These are phyloP conservation scores for Drosophila burlai DNA, from an alignment of 1,140 invertebrate genomes.

Conservation along the genomic window DNA sequence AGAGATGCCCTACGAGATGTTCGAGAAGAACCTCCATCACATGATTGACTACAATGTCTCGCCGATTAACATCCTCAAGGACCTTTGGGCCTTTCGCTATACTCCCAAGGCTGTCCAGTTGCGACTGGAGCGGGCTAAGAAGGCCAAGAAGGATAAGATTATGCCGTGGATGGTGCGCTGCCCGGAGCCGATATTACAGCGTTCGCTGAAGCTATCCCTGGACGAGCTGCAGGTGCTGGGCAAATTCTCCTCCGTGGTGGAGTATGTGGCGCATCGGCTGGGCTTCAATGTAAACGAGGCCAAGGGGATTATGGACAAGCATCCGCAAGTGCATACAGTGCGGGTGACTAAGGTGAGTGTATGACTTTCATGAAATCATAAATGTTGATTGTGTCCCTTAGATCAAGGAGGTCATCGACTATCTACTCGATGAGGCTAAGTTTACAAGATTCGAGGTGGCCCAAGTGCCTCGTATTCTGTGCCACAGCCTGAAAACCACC, in stretches of 20 bases:
- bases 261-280: conserved; percentile 86
- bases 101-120: conserved; percentile 77
- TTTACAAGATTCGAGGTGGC: conserved; percentile 85
- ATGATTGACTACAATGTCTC: conserved; percentile 85
- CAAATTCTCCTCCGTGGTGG: conserved; percentile 76
- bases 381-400: conserved; percentile 11
- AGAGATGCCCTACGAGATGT: conserved; percentile 81
- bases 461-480: conserved; percentile 86
- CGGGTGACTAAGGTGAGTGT: conserved; percentile 85
- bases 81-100: conserved; percentile 86
- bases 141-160: conserved; percentile 85
- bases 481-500: conserved; percentile 86
- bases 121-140: conserved; percentile 83
- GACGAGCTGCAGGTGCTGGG: conserved; percentile 86
- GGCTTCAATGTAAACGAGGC: conserved; percentile 80
- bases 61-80: conserved; percentile 85
- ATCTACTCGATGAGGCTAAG: conserved; percentile 85
- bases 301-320: conserved; percentile 83
- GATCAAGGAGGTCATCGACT: conserved; percentile 86
- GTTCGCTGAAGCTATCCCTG: conserved; percentile 83
- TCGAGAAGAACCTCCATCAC: conserved; percentile 75
- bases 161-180: conserved; percentile 87
- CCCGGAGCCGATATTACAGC: conserved; percentile 84
- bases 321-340: conserved; percentile 85
- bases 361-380: no score